Evolutionary conservation across 2,888 invertebrate genomes (phyloP).

Genomic region (Tillus elongatus): DNA sequence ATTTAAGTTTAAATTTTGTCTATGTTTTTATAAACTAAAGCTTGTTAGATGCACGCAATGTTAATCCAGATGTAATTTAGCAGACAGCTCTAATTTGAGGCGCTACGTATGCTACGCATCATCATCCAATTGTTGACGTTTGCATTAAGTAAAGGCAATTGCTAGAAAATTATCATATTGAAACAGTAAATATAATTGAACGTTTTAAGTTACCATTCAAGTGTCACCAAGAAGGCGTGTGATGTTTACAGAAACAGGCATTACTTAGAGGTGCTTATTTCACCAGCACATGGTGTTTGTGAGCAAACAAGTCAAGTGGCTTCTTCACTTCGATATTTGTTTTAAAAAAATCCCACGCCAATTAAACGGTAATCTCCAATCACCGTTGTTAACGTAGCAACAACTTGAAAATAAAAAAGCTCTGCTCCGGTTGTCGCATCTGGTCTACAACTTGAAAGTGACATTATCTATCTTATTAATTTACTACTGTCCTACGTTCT

Average conservation of each 20-base stretch:
- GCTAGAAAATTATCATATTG: no score
- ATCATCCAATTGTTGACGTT: no score
- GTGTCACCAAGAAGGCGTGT: no score
- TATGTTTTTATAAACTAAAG: no score
- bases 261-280: conserved; percentile 3
- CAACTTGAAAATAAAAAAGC: background rate
- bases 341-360: conserved; percentile 5
- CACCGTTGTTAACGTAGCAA: conserved; percentile 3
- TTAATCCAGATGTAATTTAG: no score
- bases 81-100: no score
- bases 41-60: no score
- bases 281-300: conserved; percentile 1
- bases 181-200: no score
- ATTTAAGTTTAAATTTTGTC: no score
- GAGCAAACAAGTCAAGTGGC: conserved; percentile 2
- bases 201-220: no score
- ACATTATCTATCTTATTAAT: conserved; percentile 22
- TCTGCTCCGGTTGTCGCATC: background rate
- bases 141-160: no score
- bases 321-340: conserved; percentile 1
- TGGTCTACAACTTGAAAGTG: background rate
- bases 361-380: conserved; percentile 5
- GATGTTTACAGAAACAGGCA: background rate
- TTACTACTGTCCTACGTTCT: conserved; percentile 17
- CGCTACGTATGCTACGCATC: no score